Evolutionary conservation across 2,888 invertebrate genomes (phyloP), one percentile per base, ranked within the genome.

Genomic region (Pomacea canaliculata): DNA sequence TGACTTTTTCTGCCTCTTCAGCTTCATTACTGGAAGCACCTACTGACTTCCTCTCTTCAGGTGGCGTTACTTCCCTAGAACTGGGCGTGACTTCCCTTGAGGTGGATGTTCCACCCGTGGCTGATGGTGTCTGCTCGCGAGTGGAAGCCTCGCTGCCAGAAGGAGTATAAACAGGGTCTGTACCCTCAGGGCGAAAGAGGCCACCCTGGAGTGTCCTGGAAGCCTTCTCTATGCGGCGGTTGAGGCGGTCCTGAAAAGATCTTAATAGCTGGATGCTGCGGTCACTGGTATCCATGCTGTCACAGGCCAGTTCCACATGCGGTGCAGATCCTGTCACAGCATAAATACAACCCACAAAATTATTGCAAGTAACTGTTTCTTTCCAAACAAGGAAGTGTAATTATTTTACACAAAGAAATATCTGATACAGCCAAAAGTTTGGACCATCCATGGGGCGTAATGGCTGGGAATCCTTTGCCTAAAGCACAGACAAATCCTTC

Each of bases 221-320:
- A 46, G 74, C 74, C 27, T 74, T 59, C 23, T 74, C 69, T 48
- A 74, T 74, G 69, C 74, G 68, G 60, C 74, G 68, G 62, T 74
- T 74, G 49, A 74, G 74, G 27, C 74, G 74, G 60, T 74, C 74
- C 69, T 74, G 74, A 49, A 74, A 69, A 48, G 74, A 69, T 18
- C 74, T 67, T 23, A 74, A 68, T 1, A 74, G 62, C 74, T 74
- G 74, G 19, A 74, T 69, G 74, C 69, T 74, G 62, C 67, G 74
- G 63, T 74, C 74, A 8, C 46, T 48, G 46, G 23, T 69, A 59
- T 37, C 48, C 69, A 74, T 68, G 48, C 27, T 51, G 69, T 74
- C 74, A 7, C 48, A 67, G 27, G 69, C 74, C 49, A 74, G 69
- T n/a, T 74, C 74, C n/a, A 74, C 74, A 27, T 74, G 60, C 5